Base-by-base conservation (phyloP, 2,888 invertebrate genomes). In the Coecobrya sp. region DNA sequence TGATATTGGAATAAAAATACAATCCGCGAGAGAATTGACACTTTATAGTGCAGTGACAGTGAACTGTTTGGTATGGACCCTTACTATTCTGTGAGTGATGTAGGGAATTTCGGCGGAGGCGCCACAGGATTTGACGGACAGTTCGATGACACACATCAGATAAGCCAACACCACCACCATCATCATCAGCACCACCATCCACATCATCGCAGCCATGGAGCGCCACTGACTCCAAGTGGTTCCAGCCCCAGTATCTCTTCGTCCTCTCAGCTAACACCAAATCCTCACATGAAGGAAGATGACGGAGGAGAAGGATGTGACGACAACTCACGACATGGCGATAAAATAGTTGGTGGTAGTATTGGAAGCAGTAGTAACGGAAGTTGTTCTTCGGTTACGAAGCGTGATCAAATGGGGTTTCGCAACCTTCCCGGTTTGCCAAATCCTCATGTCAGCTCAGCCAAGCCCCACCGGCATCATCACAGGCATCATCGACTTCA, bases 341-440 rank as follows among this genome's bases (percentile, higher is more conserved):
- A 86, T 0, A 91, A 91, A 55, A 27, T 91, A 68, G 79, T 76
- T 45, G 73, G 42, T 19, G 73, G 73, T 73, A 25, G 70, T 7
- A 70, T 70, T 81, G 81, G 68, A 42, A 82, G 82, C 42, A 70
- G 90, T 62, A 84, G 76, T 30, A 79, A 79, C 79, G 91, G 91
- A 36, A 91, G 86, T 49, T 91, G 91, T 76, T 86, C 91, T 8
- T 86, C 91, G 36, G 91, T 68, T 36, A 30, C 86, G 19, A 91
- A 86, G 81, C 86, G 91, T 4, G 91, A 91, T 86, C 91, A 91
- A 42, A 91, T 91, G 91, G 93, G 93, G n/a, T 93, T 93, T 88
- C 88, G 93, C 30, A 93, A 93, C 62, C 89, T 93, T 16, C 93
- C 93, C 55, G 93, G 93, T 49, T 68, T 93, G 55, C 93, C 93